Conservation (phyloP, 2,797 vertebrate species). For the Varecia variegata region DNA sequence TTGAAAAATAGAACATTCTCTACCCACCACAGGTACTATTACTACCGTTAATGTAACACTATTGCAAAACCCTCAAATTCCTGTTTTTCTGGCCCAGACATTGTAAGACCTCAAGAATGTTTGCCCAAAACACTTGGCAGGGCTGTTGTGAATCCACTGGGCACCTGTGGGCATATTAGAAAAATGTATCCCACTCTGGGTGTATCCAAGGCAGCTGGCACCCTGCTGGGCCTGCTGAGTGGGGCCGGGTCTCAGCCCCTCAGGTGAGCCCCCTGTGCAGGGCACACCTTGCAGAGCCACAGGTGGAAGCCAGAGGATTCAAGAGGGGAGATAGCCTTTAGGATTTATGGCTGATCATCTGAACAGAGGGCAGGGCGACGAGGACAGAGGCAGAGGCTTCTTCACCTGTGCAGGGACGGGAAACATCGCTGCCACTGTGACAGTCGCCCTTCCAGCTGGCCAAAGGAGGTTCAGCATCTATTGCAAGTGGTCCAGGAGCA, state of each 20-base stretch:
- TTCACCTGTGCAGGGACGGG: background rate
- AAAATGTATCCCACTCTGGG: background rate
- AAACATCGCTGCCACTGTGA: accelerated
- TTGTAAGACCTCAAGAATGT: background rate
- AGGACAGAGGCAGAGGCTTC: background rate
- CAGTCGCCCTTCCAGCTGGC: background rate
- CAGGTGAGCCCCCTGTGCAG: background rate
- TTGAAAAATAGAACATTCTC: background rate
- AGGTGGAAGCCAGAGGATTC: background rate
- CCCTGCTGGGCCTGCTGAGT: background rate
- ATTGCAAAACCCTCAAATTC: background rate
- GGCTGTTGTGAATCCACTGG: background rate
- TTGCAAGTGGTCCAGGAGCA: background rate
- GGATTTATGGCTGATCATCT: background rate
- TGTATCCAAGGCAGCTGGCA: background rate
- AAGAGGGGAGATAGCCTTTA: background rate
- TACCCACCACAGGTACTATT: background rate
- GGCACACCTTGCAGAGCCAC: too few relatives aligned
- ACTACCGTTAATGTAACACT: background rate
- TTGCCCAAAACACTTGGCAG: background rate
- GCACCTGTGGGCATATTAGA: background rate
- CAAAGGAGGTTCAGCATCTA: background rate
- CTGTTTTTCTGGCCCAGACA: background rate
- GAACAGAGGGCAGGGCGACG: background rate
- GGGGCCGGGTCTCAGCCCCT: background rate